These are phyloP conservation scores for Cloeon dipterum DNA, from an alignment of 2,888 invertebrate species.

Conservation along the genomic window DNA sequence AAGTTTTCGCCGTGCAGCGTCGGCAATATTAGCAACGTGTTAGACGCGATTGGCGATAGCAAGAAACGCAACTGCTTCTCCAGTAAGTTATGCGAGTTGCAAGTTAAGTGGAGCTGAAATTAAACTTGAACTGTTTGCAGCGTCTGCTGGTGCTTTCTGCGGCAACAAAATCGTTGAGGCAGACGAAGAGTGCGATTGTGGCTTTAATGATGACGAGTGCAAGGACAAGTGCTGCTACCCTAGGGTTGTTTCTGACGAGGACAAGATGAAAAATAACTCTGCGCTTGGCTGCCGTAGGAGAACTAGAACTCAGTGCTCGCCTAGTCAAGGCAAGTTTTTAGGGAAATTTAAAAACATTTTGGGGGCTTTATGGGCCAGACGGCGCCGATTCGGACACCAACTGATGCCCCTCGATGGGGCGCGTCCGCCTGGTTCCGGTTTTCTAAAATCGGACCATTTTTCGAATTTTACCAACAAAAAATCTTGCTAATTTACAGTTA, in stretches of 20 bases:
- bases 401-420: too few relatives aligned
- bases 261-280: conserved; percentile 38
- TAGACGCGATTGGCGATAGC: conserved; percentile 76
- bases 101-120: neutral
- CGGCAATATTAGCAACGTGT: conserved; percentile 81
- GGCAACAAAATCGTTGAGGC: conserved; percentile 97
- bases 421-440: too few relatives aligned
- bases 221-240: conserved; percentile 87
- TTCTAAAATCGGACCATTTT: too few relatives aligned
- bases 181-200: conserved; percentile 95
- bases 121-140: conserved; percentile 14
- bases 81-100: conserved; percentile 21
- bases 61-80: conserved; percentile 87
- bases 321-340: conserved; percentile 32
- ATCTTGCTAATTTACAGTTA: too few relatives aligned
- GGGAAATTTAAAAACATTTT: too few relatives aligned
- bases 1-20: conserved; percentile 89
- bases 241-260: conserved; percentile 43
- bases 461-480: too few relatives aligned
- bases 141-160: conserved; percentile 88
- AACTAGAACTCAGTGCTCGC: conserved; percentile 44
- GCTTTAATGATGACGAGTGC: conserved; percentile 82
- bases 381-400: too few relatives aligned
- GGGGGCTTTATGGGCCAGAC: too few relatives aligned
- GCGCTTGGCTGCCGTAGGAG: conserved; percentile 64